Evolutionary conservation across 2,113 vertebrate species (phyloP), one percentile per base, ranked within the genome.

Genomic region (Eptesicus fuscus): DNA sequence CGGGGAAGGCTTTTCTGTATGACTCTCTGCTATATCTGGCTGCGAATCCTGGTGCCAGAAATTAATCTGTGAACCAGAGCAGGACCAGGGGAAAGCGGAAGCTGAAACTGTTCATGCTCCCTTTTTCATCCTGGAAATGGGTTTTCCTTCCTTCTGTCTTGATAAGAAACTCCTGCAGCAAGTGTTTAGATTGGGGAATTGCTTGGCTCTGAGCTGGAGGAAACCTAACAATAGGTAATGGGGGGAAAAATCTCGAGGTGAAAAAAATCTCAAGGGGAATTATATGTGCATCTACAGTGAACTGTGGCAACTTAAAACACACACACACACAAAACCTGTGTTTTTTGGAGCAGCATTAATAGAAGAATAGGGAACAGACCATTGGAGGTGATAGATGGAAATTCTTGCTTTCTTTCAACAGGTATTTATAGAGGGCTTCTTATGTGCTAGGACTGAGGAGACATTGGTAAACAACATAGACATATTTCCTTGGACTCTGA

Each of bases 21-120:
- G 28, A 40, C 47, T 91, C 35, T n/a, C 53, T 95, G 56, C 22
- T 83, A 59, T 86, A 65, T 92, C 79, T 93, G 69, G n/a, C 53
- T 18, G 0, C 69, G 82, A 78, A 88, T 83, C 88, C 49, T 30
- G 20, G 40, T 44, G 86, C 74, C 65, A 91, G 94, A 78, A 80
- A 96, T 92, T 93, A 86, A 90, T 96, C 91, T 94, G 76, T 30
- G 79, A 83, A 53, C 70, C 16, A 79, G 82, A 78, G 74, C 17
- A 85, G 56, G 90, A n/a, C 59, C n/a, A 93, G 95, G 82, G 85
- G 42, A 56, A 91, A 91, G 70, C 3, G 44, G 74, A 93, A 90
- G 65, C 82, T 32, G 40, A 67, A 88, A 42, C 9, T 61, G 70
- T 71, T 71, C 59, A 8, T 8, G n/a, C 87, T 42, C 44, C 44